phyloP scores from a whole-genome alignment of 2,797 vertebrate species.

The Cirrhinus molitorella region DNA sequence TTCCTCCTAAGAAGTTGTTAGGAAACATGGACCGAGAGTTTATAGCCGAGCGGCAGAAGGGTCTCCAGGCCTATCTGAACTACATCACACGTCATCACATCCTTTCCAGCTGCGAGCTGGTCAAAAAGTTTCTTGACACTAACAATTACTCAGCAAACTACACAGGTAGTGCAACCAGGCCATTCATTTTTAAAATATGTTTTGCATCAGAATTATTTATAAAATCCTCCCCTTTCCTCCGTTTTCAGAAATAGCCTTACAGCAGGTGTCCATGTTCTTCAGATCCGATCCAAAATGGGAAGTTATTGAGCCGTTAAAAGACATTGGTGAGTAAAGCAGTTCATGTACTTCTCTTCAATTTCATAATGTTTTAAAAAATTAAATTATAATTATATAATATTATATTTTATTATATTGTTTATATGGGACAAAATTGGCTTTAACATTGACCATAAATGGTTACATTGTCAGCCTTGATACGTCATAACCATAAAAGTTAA shows the following conservation, averaged over 20 bases:
- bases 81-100: slow-evolving; percentile 92
- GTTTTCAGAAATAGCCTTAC: slow-evolving; percentile 92
- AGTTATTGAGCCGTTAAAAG: slow-evolving; percentile 92
- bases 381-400: no score
- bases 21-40: slow-evolving; percentile 99
- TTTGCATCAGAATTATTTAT: background rate
- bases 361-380: no score
- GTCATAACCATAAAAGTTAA: slow-evolving; percentile 11
- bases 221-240: background rate
- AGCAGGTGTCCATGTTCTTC: slow-evolving; percentile 99
- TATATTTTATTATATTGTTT: no score
- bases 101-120: slow-evolving; percentile 86
- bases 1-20: slow-evolving; percentile 96
- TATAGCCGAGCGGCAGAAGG: slow-evolving; percentile 94
- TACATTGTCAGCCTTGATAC: background rate
- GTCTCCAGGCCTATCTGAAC: slow-evolving; percentile 93
- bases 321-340: slow-evolving; percentile 86
- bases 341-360: background rate
- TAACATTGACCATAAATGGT: background rate
- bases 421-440: background rate
- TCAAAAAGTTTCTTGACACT: slow-evolving; percentile 96
- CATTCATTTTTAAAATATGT: background rate
- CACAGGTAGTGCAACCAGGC: slow-evolving; percentile 82
- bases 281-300: slow-evolving; percentile 97
- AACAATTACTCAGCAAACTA: slow-evolving; percentile 96